Conservation (phyloP, 2,797 vertebrate genomes). For the Amblyopsis hoosieri region DNA sequence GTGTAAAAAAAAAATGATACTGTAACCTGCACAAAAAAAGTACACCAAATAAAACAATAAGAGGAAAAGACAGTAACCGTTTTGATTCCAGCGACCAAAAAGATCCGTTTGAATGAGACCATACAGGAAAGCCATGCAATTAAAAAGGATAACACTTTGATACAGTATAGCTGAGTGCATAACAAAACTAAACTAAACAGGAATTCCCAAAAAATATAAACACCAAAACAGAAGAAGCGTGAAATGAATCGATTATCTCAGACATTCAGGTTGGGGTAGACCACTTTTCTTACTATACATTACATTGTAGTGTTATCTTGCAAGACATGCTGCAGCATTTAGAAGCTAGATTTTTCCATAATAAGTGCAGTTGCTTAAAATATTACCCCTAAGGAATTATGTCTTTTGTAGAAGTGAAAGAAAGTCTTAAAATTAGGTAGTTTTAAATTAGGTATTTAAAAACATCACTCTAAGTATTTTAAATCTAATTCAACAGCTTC, state of each 20-base stretch:
- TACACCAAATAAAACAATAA: conserved; percentile 22
- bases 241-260: conserved; percentile 42
- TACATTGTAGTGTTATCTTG: neutral
- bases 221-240: conserved; percentile 21
- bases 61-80: conserved; percentile 39
- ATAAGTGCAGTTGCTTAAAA: too few species aligned
- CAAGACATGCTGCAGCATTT: too few species aligned
- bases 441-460: neutral
- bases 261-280: conserved; percentile 6
- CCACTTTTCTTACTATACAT: neutral
- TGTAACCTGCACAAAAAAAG: conserved; percentile 19
- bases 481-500: neutral
- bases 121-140: conserved; percentile 58
- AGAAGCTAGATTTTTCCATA: too few species aligned
- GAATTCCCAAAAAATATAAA: conserved; percentile 8
- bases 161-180: conserved; percentile 17
- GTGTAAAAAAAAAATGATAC: conserved; percentile 20
- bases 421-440: too few species aligned
- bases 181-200: neutral
- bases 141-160: conserved; percentile 39
- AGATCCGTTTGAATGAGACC: conserved; percentile 29
- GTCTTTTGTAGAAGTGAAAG: too few species aligned
- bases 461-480: neutral
- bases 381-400: too few species aligned
- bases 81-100: conserved; percentile 73